Evolutionary conservation across 2,797 vertebrate genomes (phyloP).

Genomic region (Enteromius anoplus): DNA sequence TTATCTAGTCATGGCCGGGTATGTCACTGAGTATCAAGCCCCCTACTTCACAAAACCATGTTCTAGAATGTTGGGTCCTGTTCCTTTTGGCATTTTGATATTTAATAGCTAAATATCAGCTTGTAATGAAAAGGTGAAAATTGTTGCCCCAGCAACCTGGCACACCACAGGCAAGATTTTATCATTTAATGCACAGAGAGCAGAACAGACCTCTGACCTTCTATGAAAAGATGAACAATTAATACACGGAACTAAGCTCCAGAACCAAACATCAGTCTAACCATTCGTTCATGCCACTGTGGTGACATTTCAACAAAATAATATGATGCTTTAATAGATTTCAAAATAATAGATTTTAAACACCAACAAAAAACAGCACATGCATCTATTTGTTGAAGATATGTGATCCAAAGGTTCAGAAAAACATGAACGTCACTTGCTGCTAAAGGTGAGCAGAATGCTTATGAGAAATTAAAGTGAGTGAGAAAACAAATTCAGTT

Average conservation of each 20-base stretch:
- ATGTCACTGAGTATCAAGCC: slow-evolving; percentile 1
- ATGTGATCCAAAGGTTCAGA: too few relatives aligned
- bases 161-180: background rate
- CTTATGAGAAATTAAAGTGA: too few relatives aligned
- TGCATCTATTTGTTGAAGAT: too few relatives aligned
- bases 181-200: slow-evolving; percentile 18
- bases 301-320: too few relatives aligned
- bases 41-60: slow-evolving; percentile 11
- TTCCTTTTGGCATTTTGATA: slow-evolving; percentile 31
- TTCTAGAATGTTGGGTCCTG: background rate
- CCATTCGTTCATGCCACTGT: too few relatives aligned
- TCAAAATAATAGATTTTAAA: too few relatives aligned
- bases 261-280: too few relatives aligned
- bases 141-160: slow-evolving; percentile 24
- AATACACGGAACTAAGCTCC: background rate
- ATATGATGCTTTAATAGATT: too few relatives aligned
- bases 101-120: slow-evolving; percentile 30
- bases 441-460: too few relatives aligned
- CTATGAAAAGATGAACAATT: background rate
- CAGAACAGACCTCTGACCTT: background rate
- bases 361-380: too few relatives aligned
- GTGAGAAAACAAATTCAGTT: too few relatives aligned
- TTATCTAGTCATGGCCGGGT: background rate
- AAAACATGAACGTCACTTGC: too few relatives aligned
- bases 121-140: slow-evolving; percentile 35